These are phyloP conservation scores for Papilio machaon DNA, from an alignment of 1,140 invertebrate genomes.

Conservation along the genomic window DNA sequence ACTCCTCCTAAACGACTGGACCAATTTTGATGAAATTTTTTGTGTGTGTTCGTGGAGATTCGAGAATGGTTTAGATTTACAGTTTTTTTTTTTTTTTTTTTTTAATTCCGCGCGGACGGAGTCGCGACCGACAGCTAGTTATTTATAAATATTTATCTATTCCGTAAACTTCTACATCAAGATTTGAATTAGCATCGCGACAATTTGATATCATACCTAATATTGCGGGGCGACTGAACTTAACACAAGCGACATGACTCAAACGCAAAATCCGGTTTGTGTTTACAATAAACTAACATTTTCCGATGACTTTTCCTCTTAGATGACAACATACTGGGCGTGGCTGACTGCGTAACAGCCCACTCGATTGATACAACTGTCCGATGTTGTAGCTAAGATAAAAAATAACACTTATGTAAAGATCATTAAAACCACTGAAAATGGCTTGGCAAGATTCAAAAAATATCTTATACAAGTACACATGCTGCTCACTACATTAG, in stretches of 20 bases:
- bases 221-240: constrained; percentile 22
- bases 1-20: too few species aligned
- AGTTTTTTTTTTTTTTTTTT: too few species aligned
- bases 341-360: neutral
- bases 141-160: neutral
- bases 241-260: constrained; percentile 23
- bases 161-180: neutral
- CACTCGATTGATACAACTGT: constrained; percentile 14
- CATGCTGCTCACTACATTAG: neutral
- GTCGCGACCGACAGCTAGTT: too few species aligned
- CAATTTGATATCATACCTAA: constrained; percentile 13
- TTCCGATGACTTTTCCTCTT: constrained; percentile 35
- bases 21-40: too few species aligned
- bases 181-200: neutral
- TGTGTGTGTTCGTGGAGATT: too few species aligned
- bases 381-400: neutral
- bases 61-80: too few species aligned
- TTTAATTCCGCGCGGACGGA: too few species aligned
- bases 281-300: constrained; percentile 27
- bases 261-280: constrained; percentile 30
- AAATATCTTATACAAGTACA: neutral
- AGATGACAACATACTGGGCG: constrained; percentile 30
- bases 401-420: constrained; percentile 19
- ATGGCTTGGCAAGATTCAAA: neutral
- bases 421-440: neutral